These are phyloP conservation scores for Phyllostomus discolor DNA, from an alignment of 2,113 vertebrate species.

Conservation along the genomic window DNA sequence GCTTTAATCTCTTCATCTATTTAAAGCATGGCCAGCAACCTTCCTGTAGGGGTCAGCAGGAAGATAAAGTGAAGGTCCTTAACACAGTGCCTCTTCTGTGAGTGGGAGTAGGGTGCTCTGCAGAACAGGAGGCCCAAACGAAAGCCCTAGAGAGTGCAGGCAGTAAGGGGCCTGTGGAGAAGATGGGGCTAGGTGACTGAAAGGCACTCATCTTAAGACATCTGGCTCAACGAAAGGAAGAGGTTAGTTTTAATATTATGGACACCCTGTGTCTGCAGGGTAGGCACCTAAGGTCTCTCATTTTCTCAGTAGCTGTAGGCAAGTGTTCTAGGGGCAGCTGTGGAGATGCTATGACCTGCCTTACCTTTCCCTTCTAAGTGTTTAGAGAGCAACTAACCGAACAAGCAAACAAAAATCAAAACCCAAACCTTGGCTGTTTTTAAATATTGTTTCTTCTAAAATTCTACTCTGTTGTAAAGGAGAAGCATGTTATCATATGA, in stretches of 20 bases:
- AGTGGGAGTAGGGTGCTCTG: background rate
- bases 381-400: background rate
- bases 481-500: background rate
- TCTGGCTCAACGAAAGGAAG: background rate
- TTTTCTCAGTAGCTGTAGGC: background rate
- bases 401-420: conserved; percentile 1
- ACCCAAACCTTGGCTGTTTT: conserved; percentile 7
- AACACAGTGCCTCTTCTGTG: background rate
- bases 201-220: background rate
- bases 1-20: background rate
- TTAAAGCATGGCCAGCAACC: background rate
- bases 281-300: background rate
- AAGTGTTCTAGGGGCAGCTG: background rate
- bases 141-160: background rate
- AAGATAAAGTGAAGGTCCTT: background rate
- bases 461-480: conserved; percentile 13
- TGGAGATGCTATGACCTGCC: background rate
- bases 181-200: background rate
- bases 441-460: conserved; percentile 17
- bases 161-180: background rate
- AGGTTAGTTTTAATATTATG: background rate
- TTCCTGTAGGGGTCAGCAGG: background rate
- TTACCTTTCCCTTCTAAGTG: background rate
- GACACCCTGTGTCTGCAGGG: background rate
- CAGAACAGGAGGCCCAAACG: background rate